Evolutionary conservation across 23 tunicate species (phyloP), one percentile per base, ranked within the genome.

Genomic region (Halocynthia aurantium): DNA sequence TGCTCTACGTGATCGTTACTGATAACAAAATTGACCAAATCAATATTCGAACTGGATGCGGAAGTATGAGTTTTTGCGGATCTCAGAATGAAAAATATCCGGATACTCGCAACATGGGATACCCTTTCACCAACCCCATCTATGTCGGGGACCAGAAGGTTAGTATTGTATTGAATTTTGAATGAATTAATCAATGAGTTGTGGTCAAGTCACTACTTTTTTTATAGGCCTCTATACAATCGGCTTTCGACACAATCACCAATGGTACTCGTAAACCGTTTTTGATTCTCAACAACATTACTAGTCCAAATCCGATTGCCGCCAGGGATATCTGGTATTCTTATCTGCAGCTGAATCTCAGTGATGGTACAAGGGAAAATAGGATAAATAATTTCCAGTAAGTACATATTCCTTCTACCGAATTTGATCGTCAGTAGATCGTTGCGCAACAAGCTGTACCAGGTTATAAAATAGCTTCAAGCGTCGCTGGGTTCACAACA

Each of bases 31-130:
- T 70, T 22, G 96, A 89, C 49, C 53, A 75, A 7, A 84, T 89
- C 20, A 70, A 71, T 0, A 77, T 84, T 17, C 77, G 85, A 54
- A 84, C 78, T 67, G 69, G 77, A 49, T 89, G 96, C 71, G 96
- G 96, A 12, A 89, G 96, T 60, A 63, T 89, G 96, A 89, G 96
- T 84, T 89, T 66, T 70, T 89, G 96, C 70, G 96, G 96, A 21
- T 64, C 88, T 52, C 77, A 82, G 52, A 85, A 85, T 7, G 75
- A 84, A 63, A 66, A 61, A 21, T 89, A 84, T 58, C 96, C 96
- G 8, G 96, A 89, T 64, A 50, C 57, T 61, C 61, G 96, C 57
- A 70, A 68, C 61, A 89, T 89, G 96, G 96, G 96, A 19, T 89
- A 89, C 54, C 96, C 96, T 50, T 89, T 89, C 80, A 76, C 78